Conservation (phyloP, 2,797 vertebrate species). For the Myiotriccus ornatus region DNA sequence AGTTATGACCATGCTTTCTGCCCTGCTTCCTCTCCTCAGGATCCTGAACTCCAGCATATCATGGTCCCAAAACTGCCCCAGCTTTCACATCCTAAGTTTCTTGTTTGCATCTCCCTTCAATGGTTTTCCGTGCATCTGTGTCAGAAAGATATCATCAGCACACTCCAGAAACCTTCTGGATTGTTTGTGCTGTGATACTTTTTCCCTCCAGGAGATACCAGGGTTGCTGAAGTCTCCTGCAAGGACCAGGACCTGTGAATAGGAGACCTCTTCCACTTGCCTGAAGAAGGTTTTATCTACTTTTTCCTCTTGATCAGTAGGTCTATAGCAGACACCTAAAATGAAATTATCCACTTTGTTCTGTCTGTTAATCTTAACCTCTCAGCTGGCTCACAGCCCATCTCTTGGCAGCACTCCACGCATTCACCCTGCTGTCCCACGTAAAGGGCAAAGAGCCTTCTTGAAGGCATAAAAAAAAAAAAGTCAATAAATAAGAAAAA, state of each 20-base stretch:
- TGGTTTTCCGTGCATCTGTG: background rate
- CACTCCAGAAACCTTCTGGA: background rate
- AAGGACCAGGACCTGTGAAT: background rate
- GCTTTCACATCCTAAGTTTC: background rate
- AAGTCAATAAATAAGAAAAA: no score
- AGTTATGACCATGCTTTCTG: background rate
- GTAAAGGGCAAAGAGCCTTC: background rate
- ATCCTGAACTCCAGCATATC: background rate
- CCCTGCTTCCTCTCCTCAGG: background rate
- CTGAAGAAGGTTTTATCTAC: background rate
- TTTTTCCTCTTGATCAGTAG: background rate
- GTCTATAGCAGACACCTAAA: background rate
- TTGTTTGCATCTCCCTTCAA: background rate
- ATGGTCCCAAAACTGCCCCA: background rate
- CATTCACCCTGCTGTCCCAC: background rate
- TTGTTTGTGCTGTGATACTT: background rate
- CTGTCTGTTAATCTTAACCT: background rate
- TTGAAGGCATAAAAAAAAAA: background rate
- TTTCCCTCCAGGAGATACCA: background rate
- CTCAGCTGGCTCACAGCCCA: background rate
- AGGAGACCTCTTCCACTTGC: background rate
- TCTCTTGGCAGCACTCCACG: accelerated
- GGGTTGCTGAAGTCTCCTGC: background rate
- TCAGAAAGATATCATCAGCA: background rate
- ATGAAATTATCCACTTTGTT: background rate